Percentiles rank a stretch among this genome's conserved stretches.
phyloP scores from a whole-genome alignment of 2,888 invertebrate species.

The Ferrisia virgata region DNA sequence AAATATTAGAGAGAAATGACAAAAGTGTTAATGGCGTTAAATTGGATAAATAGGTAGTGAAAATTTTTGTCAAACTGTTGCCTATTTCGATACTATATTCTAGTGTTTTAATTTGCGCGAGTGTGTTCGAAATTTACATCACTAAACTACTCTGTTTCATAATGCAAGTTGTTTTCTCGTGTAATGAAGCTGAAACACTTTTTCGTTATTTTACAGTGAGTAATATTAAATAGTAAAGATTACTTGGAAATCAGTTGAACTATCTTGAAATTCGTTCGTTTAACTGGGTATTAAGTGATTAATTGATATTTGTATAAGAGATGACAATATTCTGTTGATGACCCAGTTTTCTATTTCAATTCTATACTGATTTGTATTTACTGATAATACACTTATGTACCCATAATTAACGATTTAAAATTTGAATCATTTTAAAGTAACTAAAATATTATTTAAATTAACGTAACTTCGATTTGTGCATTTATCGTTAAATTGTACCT shows the following conservation, averaged over 20 bases:
- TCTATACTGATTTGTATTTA: slow-evolving; percentile 18
- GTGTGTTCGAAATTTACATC: background rate
- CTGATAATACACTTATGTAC: slow-evolving; percentile 26
- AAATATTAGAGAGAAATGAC: slow-evolving; percentile 45
- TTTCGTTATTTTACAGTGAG: slow-evolving; percentile 11
- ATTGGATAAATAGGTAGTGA: slow-evolving; percentile 44
- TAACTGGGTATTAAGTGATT: background rate
- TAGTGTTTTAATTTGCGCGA: background rate
- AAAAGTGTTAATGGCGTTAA: slow-evolving; percentile 45
- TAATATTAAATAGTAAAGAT: background rate
- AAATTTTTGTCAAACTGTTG: slow-evolving; percentile 17
- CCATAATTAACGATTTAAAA: background rate
- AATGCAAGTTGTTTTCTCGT: slow-evolving; percentile 33
- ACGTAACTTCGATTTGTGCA: background rate
- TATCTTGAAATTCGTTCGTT: background rate
- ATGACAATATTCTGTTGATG: slow-evolving; percentile 26
- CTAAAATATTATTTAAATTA: background rate
- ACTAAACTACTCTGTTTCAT: background rate
- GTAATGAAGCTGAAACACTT: slow-evolving; percentile 20
- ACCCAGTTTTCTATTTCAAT: slow-evolving; percentile 41
- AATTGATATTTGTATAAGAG: background rate
- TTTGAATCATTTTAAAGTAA: background rate
- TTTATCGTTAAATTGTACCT: background rate
- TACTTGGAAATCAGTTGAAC: background rate
- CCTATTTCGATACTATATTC: background rate